A percentile compares a stretch with the other conserved stretches of the same genome.
Conservation (phyloP, 2,888 invertebrate genomes). For the Melolontha melolontha region DNA sequence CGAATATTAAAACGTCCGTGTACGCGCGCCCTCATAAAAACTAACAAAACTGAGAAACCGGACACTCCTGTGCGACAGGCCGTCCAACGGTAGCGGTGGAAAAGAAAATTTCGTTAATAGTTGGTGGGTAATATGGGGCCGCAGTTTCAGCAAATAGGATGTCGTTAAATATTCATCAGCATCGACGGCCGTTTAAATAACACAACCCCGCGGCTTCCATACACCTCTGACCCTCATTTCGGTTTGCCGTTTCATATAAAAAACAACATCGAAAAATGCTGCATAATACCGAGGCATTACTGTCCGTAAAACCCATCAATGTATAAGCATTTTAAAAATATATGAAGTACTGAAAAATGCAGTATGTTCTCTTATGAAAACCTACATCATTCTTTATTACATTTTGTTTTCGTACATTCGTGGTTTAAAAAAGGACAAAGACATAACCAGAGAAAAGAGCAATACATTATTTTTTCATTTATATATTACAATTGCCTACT, state of each 20-base stretch:
- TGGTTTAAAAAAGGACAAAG: too few species aligned
- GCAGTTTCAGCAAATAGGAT: constrained; percentile 33
- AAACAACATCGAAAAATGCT: constrained; percentile 13
- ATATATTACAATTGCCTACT: too few species aligned
- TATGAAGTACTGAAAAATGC: constrained; percentile 13
- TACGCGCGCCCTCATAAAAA: constrained; percentile 13
- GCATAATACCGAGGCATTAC: constrained; percentile 28
- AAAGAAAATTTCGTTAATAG: constrained; percentile 34
- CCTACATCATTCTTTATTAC: too few species aligned
- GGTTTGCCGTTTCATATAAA: constrained; percentile 14
- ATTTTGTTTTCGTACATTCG: too few species aligned
- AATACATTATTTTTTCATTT: too few species aligned
- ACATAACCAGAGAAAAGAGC: too few species aligned
- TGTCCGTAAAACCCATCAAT: constrained; percentile 10
- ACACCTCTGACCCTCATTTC: constrained; percentile 21
- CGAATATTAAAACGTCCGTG: constrained; percentile 28
- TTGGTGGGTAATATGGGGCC: constrained; percentile 23
- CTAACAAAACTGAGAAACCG: constrained; percentile 10
- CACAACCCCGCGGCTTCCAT: constrained; percentile 16
- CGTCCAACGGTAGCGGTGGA: constrained; percentile 1
- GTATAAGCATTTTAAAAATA: constrained; percentile 17
- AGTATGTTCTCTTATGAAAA: neutral
- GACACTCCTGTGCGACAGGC: too few species aligned
- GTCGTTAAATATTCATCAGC: constrained; percentile 38
- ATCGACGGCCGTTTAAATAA: constrained; percentile 36